These are phyloP conservation scores for Thecocarcelia acutangulata DNA, from an alignment of 2,888 invertebrate species.

Conservation along the genomic window DNA sequence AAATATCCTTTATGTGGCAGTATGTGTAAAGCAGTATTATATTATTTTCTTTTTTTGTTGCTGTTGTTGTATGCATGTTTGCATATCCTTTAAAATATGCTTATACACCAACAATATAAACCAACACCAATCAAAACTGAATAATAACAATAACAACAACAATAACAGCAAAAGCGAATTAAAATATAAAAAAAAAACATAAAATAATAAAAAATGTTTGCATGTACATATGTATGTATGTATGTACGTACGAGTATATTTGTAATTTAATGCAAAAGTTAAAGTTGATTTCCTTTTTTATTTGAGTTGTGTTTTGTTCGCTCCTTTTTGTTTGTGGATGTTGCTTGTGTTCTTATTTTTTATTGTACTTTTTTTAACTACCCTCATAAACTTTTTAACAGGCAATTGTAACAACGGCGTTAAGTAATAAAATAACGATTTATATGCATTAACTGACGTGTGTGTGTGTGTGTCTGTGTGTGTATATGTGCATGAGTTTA, in stretches of 20 bases:
- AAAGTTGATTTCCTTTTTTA: constrained; percentile 57
- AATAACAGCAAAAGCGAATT: constrained; percentile 22
- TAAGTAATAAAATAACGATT: constrained; percentile 59
- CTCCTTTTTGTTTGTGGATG: constrained; percentile 32
- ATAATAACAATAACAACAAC: constrained; percentile 11
- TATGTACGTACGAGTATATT: no score
- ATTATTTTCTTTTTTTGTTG: no score
- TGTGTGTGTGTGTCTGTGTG: background rate
- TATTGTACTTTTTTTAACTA: constrained; percentile 49
- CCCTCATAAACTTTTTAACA: constrained; percentile 63
- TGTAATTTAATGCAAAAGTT: constrained; percentile 23
- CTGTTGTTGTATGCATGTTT: constrained; percentile 46
- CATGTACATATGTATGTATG: background rate
- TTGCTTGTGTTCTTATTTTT: constrained; percentile 32
- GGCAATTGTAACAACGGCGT: constrained; percentile 63
- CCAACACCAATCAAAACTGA: background rate
- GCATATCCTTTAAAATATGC: constrained; percentile 43
- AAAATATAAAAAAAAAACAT: constrained; percentile 30
- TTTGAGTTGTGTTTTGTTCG: constrained; percentile 40
- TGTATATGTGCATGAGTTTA: background rate
- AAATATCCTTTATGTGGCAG: constrained; percentile 10
- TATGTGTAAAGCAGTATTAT: constrained; percentile 18
- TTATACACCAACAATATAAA: constrained; percentile 38
- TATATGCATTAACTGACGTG: constrained; percentile 10
- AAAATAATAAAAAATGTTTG: constrained; percentile 32